Evolutionary conservation across 2,888 invertebrate genomes (phyloP).

Genomic region (Invenusta paracnida): DNA sequence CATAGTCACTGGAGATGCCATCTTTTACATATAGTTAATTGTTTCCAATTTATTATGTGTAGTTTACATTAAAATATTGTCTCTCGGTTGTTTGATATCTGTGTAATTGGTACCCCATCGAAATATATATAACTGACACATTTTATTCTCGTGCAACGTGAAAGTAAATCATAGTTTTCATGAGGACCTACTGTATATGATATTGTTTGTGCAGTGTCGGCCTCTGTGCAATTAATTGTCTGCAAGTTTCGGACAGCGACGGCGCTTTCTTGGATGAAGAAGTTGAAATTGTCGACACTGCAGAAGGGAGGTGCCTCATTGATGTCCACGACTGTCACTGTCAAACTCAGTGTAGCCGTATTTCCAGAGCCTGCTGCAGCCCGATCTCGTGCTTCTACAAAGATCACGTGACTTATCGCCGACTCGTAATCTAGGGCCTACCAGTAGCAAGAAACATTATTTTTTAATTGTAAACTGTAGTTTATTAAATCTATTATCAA

Average conservation of each 20-base stretch:
- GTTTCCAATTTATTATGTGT: no score
- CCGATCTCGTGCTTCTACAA: not conserved
- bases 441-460: no score
- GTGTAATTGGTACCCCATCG: no score
- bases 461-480: no score
- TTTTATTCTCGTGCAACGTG: no score
- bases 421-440: not conserved
- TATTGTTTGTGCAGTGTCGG: not conserved
- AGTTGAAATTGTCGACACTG: not conserved
- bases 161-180: no score
- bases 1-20: no score
- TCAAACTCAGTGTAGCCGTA: not conserved
- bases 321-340: constrained; percentile 29
- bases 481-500: no score
- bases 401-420: not conserved
- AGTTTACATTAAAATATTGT: no score
- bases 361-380: not conserved
- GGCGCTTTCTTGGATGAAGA: not conserved
- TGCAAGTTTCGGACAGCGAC: not conserved
- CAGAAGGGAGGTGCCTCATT: constrained; percentile 18
- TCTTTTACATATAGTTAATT: no score
- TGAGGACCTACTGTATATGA: not conserved
- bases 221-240: not conserved
- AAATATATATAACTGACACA: no score
- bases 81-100: no score